These are phyloP conservation scores for Huso huso DNA, from an alignment of 2,797 vertebrate genomes.

Conservation along the genomic window DNA sequence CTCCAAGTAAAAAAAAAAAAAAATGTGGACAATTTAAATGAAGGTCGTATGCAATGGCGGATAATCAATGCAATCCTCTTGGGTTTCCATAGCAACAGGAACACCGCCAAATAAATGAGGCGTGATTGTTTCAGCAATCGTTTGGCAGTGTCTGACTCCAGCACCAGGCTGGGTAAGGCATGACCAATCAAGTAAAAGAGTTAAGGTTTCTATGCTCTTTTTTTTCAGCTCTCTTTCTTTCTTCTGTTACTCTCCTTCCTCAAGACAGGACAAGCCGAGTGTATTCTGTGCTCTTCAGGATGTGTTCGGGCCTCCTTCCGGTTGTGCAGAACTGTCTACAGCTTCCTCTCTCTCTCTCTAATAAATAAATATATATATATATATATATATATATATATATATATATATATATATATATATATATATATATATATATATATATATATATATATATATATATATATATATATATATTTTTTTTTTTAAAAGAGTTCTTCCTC, in stretches of 20 bases:
- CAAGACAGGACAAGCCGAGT: background rate
- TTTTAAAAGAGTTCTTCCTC: constrained; percentile 13
- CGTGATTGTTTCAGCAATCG: constrained; percentile 33
- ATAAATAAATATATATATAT: background rate
- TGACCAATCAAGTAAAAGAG: constrained; percentile 60
- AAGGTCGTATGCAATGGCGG: constrained; percentile 4
- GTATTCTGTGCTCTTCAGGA: background rate
- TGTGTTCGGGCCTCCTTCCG: background rate
- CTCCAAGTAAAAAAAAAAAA: constrained; percentile 33
- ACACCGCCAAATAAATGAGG: constrained; percentile 22
- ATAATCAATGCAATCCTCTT: constrained; percentile 30
- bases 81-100: constrained; percentile 50
- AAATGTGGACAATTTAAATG: constrained; percentile 14
- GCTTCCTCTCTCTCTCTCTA: constrained; percentile 4
- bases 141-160: constrained; percentile 66
- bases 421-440: too few relatives aligned
- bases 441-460: too few relatives aligned
- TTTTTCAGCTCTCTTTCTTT: constrained; percentile 31
- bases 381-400: background rate
- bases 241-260: constrained; percentile 15
- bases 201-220: constrained; percentile 53
- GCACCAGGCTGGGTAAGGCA: constrained; percentile 61
- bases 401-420: too few relatives aligned
- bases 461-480: too few relatives aligned
- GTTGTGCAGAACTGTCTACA: constrained; percentile 4